Conservation (phyloP, 2,113 vertebrate genomes). For the Garra rufa region DNA sequence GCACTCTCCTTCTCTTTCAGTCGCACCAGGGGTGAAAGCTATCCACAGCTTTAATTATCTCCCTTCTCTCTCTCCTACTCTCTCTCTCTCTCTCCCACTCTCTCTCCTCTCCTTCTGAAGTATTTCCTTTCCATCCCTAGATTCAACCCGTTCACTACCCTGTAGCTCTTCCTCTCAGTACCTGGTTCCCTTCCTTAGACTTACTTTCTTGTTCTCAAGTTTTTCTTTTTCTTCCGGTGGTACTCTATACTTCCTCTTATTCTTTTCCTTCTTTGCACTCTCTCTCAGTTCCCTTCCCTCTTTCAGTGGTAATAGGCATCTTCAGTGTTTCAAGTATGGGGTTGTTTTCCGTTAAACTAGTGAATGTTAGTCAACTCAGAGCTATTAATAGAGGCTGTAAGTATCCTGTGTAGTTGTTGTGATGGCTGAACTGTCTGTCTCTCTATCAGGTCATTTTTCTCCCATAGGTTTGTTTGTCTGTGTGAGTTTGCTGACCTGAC, state of each 20-base stretch:
- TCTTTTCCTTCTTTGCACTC: not conserved
- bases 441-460: not conserved
- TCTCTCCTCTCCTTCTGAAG: constrained; percentile 7
- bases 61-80: constrained; percentile 63
- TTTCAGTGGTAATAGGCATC: constrained; percentile 10
- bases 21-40: constrained; percentile 66
- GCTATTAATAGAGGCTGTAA: constrained; percentile 14
- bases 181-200: constrained; percentile 41
- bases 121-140: constrained; percentile 1
- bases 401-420: not conserved
- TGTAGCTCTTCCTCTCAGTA: constrained; percentile 35
- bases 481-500: not conserved
- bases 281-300: constrained; percentile 34
- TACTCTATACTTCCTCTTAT: not conserved
- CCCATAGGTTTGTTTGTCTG: constrained; percentile 4
- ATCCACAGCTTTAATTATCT: constrained; percentile 75
- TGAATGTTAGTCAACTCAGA: not conserved
- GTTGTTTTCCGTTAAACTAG: not conserved
- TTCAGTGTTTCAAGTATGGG: not conserved
- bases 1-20: constrained; percentile 31
- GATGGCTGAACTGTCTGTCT: constrained; percentile 1
- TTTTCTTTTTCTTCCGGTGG: not conserved
- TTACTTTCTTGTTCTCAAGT: not conserved
- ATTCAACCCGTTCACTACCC: not conserved
- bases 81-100: not conserved